Evolutionary conservation across 37 sponge, comb jelly and placozoan species (phyloP).

Genomic region (Spongilla lacustris): DNA sequence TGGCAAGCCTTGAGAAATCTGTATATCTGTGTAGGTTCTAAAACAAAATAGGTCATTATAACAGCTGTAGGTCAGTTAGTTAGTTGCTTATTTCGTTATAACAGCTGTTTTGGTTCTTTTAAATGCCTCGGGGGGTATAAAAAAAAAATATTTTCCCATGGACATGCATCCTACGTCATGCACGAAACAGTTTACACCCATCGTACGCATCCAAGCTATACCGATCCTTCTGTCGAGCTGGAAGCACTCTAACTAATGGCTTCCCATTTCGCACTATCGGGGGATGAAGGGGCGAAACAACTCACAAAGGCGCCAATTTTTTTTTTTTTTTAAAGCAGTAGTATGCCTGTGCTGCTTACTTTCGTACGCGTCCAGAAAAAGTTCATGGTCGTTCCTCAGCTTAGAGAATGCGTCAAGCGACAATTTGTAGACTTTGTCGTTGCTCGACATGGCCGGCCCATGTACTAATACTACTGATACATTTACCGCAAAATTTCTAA

Average conservation of each 20-base stretch:
- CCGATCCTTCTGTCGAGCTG: background rate
- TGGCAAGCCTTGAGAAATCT: conserved; percentile 57
- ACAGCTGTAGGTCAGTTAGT: too few relatives aligned
- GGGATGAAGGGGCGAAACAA: background rate
- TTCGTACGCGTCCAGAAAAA: conserved; percentile 73
- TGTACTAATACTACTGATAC: background rate
- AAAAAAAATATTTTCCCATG: background rate
- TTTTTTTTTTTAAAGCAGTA: background rate
- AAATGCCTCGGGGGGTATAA: background rate
- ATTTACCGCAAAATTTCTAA: background rate
- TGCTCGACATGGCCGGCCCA: conserved; percentile 4
- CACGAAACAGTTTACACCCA: background rate
- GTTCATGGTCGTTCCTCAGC: conserved; percentile 61
- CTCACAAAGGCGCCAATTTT: background rate
- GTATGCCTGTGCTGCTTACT: conserved; percentile 34
- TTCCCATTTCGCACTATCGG: background rate
- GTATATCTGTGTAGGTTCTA: conserved; percentile 74
- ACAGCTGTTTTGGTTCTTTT: background rate
- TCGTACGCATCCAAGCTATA: background rate
- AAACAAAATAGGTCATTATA: background rate
- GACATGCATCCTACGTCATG: background rate
- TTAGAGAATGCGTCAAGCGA: conserved; percentile 36
- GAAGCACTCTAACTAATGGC: background rate
- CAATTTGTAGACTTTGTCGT: conserved; percentile 29
- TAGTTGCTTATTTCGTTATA: background rate